Evolutionary conservation across 2,113 vertebrate species (phyloP).

Genomic region (Cynopterus brachyotis): DNA sequence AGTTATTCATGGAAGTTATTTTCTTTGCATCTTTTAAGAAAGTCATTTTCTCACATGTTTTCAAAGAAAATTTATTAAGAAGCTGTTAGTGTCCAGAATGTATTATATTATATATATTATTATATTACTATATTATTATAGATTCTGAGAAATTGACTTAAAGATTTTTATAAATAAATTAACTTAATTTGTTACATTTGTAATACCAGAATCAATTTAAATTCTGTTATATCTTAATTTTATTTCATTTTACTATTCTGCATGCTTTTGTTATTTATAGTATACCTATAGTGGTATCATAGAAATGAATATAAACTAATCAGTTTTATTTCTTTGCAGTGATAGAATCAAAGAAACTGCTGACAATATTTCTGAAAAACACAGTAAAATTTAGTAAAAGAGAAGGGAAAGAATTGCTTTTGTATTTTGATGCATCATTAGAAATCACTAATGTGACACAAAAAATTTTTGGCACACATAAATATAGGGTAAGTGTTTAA

Average conservation of each 20-base stretch:
- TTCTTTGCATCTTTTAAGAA: background rate
- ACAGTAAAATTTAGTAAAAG: slow-evolving; percentile 81
- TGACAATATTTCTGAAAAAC: slow-evolving; percentile 87
- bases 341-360: slow-evolving; percentile 84
- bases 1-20: background rate
- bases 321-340: slow-evolving; percentile 81
- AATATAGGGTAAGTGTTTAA: slow-evolving; percentile 87
- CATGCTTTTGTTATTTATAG: slow-evolving; percentile 34
- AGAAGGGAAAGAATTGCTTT: slow-evolving; percentile 87
- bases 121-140: background rate
- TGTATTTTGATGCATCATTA: slow-evolving; percentile 91
- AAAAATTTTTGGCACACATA: slow-evolving; percentile 87
- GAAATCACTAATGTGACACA: slow-evolving; percentile 85
- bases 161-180: background rate
- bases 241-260: slow-evolving; percentile 24
- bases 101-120: background rate
- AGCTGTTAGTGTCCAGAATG: background rate
- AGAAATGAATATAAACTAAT: slow-evolving; percentile 45
- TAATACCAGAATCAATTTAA: slow-evolving; percentile 11
- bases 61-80: slow-evolving; percentile 37
- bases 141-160: background rate
- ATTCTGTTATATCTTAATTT: background rate
- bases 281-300: background rate
- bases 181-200: background rate
- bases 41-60: background rate